Base-by-base conservation (phyloP, 2,888 invertebrate species). In the Caenorhabditis angaria region DNA sequence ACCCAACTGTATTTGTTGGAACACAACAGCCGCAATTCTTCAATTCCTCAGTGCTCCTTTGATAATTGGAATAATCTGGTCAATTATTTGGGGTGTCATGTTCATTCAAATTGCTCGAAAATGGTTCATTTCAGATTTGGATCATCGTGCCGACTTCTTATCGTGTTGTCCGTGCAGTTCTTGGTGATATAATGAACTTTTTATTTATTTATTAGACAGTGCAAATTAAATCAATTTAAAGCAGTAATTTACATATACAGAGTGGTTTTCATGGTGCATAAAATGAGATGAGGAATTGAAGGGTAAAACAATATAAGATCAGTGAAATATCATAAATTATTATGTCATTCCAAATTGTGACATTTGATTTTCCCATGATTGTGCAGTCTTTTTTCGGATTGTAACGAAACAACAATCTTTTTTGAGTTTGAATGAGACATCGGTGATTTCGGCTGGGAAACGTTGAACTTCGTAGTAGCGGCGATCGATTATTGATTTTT, bases 21-120 rank as follows among this genome's bases (percentile, higher is more conserved):
- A 89, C 78, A 68, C 89, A 14, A 70, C 89, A 35, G 88, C 90
- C 6, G 89, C 88, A 1, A 24, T 78, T 22, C 57, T 78, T 58
- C 78, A 78, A 74, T 85, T 89, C 79, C 70, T 89, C 61, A 88
- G 89, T 4, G 88, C 89, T 57, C 87, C 89, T 35, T 76, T 90
- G 55, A 87, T 90, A 12, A 88, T 90, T 32, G 90, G 90, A 51
- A 89, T 89, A 88, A 88, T 90, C 41, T 90, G 90, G 90, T 89
- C 89, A 67, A 88, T 90, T 57, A 82, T 89, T 53, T 89, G 89
- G 89, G 89, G 89, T 10, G 88, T 89, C 83, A 88, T 88, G 70
- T 89, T 89, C 82, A 88, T 90, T 47, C 88, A 89, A 66, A 80
- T 89, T 64, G 85, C 89, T 58, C 83, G 89, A 88, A 83, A 87